Evolutionary conservation across 2,888 invertebrate species (phyloP), one percentile per base, ranked within the genome.

Genomic region (Ochropleura leucogaster): DNA sequence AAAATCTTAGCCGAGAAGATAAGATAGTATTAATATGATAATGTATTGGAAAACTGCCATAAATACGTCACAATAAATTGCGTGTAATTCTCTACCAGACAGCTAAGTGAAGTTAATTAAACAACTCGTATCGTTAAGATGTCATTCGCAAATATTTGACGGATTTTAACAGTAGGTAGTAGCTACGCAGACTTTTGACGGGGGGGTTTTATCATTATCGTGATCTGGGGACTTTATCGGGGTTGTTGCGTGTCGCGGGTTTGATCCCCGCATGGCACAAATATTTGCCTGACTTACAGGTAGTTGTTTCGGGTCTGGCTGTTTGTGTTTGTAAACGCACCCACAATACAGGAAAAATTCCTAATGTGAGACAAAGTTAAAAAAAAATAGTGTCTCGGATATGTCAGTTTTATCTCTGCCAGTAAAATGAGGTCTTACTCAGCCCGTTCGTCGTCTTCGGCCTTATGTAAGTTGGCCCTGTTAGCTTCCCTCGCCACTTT

Each of bases 401-500:
- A 16, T 40, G 30, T 30, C 30, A 16, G 30, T 71, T 18, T 57
- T 14, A 16, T 42, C 14, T 72, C 16, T 6, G 14, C 30, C n/a
- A 62, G n/a, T n/a, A 40, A 20, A 55, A n/a, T 42, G 0, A 20
- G 16, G 66, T 60, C 92, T 90, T 93, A 97, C 96, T 96, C 96
- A 57, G 94, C 88, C 9, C 95, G 90, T 81, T 96, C 96, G 47
- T 94, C 96, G 89, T 91, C 97, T 96, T 93, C 97, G 90, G 94
- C 98, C 96, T 86, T 95, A 89, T 93, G 97, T 96, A 96, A 88
- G 81, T 96, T 97, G 5, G 97, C 97, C 70, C 96, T 96, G 90
- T 98, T 98, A 40, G 97, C 97, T 86, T 98, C 97, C 46, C 98
- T 95, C 0, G 97, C 98, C n/a, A 98, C 97, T 72, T 97, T 97